Percentiles rank a stretch among this genome's conserved stretches.
Conservation (phyloP, 2,113 vertebrate genomes). For the Myiopsitta monachus region DNA sequence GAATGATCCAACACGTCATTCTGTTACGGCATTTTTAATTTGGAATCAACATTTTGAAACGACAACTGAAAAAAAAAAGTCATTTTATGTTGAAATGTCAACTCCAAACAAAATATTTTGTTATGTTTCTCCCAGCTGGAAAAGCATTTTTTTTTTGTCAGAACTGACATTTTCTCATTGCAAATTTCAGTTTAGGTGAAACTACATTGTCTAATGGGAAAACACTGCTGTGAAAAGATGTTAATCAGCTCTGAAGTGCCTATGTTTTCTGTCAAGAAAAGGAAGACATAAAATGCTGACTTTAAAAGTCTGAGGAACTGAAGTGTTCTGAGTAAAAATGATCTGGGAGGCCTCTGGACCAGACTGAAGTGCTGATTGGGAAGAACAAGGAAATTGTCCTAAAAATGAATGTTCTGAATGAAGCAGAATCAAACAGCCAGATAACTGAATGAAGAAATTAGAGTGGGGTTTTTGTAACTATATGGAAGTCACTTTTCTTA, state of each 20-base stretch:
- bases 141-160: background rate
- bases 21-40: background rate
- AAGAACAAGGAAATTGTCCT: background rate
- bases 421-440: background rate
- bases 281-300: constrained; percentile 4
- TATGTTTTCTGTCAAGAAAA: constrained; percentile 23
- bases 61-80: background rate
- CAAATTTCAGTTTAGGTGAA: constrained; percentile 53
- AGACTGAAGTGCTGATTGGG: background rate
- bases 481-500: background rate
- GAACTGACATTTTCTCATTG: constrained; percentile 13
- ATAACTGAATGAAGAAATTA: background rate
- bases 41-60: constrained; percentile 15
- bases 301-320: background rate
- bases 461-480: background rate
- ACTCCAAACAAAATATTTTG: constrained; percentile 43
- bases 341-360: background rate
- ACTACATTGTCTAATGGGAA: constrained; percentile 39
- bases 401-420: background rate
- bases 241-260: constrained; percentile 36
- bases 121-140: constrained; percentile 20
- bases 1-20: background rate
- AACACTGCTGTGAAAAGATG: constrained; percentile 28
- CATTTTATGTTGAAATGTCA: constrained; percentile 22
- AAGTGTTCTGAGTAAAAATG: background rate